phyloP scores from a whole-genome alignment of 1,140 invertebrate genomes.

The Phymastichus coffea region DNA sequence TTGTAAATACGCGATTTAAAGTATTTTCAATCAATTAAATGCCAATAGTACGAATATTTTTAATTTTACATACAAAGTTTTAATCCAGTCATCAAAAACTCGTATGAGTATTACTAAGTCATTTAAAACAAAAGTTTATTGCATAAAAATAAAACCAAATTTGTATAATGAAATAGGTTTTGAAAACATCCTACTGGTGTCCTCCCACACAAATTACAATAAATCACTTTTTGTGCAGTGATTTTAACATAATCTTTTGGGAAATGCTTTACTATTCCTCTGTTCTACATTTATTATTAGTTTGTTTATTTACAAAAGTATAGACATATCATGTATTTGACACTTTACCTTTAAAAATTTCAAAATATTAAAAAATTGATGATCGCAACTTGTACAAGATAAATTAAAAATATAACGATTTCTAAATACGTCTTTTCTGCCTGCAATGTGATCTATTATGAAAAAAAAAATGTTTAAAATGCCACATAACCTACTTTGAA shows the following conservation, averaged over 20 bases:
- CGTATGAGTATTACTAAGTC: too few species aligned
- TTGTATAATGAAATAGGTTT: too few species aligned
- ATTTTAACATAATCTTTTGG: too few species aligned
- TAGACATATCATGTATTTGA: conserved; percentile 21
- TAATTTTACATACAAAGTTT: not conserved
- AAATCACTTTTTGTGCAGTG: too few species aligned
- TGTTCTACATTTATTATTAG: too few species aligned
- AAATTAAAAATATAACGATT: conserved; percentile 6
- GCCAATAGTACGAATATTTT: not conserved
- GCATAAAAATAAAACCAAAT: too few species aligned
- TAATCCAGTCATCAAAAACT: conserved; percentile 13
- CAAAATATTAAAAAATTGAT: not conserved
- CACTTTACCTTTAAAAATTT: not conserved
- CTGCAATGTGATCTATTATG: conserved; percentile 7
- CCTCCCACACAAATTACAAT: too few species aligned
- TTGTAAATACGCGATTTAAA: conserved; percentile 12
- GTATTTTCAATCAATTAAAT: not conserved
- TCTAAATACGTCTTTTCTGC: conserved; percentile 12
- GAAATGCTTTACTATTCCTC: too few species aligned
- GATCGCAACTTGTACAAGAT: not conserved
- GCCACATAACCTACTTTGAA: too few species aligned
- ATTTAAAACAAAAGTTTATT: too few species aligned
- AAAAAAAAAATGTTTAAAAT: conserved; percentile 4
- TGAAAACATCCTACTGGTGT: too few species aligned
- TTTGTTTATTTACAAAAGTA: not conserved